Base-by-base conservation (phyloP, 2,888 invertebrate species). In the Oscheius onirici region DNA sequence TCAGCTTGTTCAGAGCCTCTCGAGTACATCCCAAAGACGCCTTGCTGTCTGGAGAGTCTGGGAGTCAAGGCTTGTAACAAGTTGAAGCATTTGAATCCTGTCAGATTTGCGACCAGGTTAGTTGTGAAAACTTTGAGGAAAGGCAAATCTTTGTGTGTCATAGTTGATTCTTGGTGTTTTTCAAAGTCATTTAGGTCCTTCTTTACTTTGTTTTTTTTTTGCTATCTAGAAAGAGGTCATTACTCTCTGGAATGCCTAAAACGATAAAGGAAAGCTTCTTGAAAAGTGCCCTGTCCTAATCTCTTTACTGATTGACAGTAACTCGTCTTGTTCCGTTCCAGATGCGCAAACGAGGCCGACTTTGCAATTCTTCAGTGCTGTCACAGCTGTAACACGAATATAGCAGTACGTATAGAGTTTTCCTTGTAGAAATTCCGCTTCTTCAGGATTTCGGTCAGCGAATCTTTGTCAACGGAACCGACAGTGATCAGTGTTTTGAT, bases 301-400 rank as follows among this genome's bases (percentile, higher is more conserved):
- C n/a, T 55, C 22, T 24, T 24, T 13, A 13, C 6, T n/a, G n/a
- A 55, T 55, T 22, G 10, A 8, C 10, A 5, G 28, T 8, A 26
- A 55, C 8, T 49, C 51, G n/a, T 17, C 8, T 43, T 43, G 8
- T 11, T 13, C 43, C 8, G 22, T 22, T 70, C 40, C 52, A 70
- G 61, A 41, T 70, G 70, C 46, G 22, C 44, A 28, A 52, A 28
- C 17, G 61, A 52, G 54, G 70, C 55, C 1, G 70, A 70, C 34
- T 70, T 70, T 52, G 70, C 52, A 11, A 63, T 70, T 40, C 49
- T 70, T 10, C 70, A 70, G 43, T 70, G 70, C 43, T 70, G 70
- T 20, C 61, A 70, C 34, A 55, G 51, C 11, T 70, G 70, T 34
- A 41, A 43, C 43, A 70, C 70, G 11, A 63, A 63, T 24, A 26